Base-by-base conservation (phyloP, 1,140 invertebrate genomes). In the Philopotamus ludificatus region DNA sequence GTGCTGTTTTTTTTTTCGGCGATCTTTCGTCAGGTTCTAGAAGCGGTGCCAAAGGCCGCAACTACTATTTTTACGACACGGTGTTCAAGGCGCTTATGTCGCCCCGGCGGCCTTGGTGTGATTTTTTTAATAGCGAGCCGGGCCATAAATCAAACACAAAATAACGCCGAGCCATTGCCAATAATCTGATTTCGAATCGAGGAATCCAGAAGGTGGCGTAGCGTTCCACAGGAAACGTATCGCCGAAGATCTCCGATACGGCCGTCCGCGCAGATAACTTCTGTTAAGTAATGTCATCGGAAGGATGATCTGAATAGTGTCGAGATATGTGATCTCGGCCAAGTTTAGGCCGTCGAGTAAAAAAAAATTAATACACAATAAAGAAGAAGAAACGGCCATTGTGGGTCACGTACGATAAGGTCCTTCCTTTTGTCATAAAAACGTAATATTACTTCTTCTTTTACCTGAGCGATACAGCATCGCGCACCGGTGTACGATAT, bases 381-480 rank as follows among this genome's bases (percentile, higher is more conserved):
- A 26, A 41, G 57, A 60, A 21, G 57, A 60, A 60, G 42, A 44
- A 47, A 34, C 57, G 28, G 45, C 57, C 57, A 60, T 60, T 60
- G 57, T 60, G 57, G 57, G 57, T 60, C 57, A 60, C 57, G 57
- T 60, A 60, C 57, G 57, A 60, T 60, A 60, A 60, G 57, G 57
- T 60, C 57, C 57, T 60, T 60, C 57, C 57, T 60, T 60, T 60
- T 60, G 57, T 60, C 57, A 60, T 60, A 60, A 60, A 60, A 60
- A 60, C 57, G 57, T 60, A 60, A 60, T 60, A 60, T 60, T 60
- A 47, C 57, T 60, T 60, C n/a, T n/a, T n/a, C 57, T 60, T 23
- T 47, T 60, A 60, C 57, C 57, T 60, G 57, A 60, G 42, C 42
- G 57, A 60, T 60, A 60, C 57, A 60, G 23, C 57, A 60, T 60